Evolutionary conservation across 2,888 invertebrate genomes (phyloP).

Genomic region (Idaea dimidiata): DNA sequence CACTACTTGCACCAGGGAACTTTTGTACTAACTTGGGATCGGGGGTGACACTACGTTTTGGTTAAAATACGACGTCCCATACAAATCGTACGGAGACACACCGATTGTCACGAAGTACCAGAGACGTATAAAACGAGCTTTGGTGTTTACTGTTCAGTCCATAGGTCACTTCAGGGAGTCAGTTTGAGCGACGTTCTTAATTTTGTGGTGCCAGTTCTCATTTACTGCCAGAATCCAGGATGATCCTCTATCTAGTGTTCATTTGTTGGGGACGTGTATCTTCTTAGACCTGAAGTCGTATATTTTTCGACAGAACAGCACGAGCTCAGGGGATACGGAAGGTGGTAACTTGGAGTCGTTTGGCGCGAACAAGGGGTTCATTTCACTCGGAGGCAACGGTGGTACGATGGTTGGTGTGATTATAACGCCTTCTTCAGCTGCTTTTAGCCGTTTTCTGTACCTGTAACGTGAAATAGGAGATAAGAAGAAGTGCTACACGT

Average conservation of each 20-base stretch:
- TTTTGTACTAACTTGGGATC: constrained; percentile 69
- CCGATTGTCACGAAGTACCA: constrained; percentile 28
- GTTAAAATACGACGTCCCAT: constrained; percentile 28
- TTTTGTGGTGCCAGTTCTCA: constrained; percentile 1
- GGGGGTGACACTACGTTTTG: constrained; percentile 48
- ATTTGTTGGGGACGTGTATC: constrained; percentile 77
- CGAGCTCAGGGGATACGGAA: constrained; percentile 87
- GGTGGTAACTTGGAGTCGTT: constrained; percentile 84
- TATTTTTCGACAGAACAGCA: constrained; percentile 95
- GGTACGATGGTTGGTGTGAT: constrained; percentile 88
- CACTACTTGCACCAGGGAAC: constrained; percentile 59
- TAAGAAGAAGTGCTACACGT: background rate
- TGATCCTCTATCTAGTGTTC: constrained; percentile 34
- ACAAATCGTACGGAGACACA: constrained; percentile 19
- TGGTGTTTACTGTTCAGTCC: constrained; percentile 40
- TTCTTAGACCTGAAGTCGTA: constrained; percentile 96
- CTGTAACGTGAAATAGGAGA: constrained; percentile 67
- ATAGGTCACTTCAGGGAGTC: constrained; percentile 22
- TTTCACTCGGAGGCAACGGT: constrained; percentile 80
- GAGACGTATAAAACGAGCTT: constrained; percentile 31
- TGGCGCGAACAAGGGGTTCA: constrained; percentile 69
- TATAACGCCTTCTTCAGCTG: constrained; percentile 88
- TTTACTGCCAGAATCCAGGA: background rate
- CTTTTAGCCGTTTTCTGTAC: constrained; percentile 90
- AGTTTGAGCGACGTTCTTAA: constrained; percentile 23